A percentile compares a stretch with the other conserved stretches of the same genome.
phyloP scores from a whole-genome alignment of 2,113 vertebrate species.

The Callipepla squamata region DNA sequence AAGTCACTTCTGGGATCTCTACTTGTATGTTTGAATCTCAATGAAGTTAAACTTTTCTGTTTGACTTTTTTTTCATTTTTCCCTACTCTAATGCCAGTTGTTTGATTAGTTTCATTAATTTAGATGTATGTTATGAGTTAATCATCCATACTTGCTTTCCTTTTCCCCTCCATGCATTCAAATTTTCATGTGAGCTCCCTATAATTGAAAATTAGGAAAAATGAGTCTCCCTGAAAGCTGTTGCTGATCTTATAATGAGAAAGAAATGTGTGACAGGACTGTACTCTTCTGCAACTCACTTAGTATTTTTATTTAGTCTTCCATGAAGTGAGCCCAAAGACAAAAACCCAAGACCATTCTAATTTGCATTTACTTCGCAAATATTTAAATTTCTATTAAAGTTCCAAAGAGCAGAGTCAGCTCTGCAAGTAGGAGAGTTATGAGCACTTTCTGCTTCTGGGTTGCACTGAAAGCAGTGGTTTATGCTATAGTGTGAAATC shows the following conservation, averaged over 20 bases:
- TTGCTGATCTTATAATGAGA: not conserved
- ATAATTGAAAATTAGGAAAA: not conserved
- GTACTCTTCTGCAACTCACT: not conserved
- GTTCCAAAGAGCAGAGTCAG: not conserved
- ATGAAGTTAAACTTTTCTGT: not conserved
- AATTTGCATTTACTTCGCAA: not conserved
- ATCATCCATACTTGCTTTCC: not conserved
- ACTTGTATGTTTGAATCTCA: not conserved
- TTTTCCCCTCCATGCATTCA: not conserved
- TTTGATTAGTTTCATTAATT: not conserved
- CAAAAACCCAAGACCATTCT: not conserved
- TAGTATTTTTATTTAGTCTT: not conserved
- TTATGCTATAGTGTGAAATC: not conserved
- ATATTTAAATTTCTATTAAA: not conserved
- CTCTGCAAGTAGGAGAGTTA: not conserved
- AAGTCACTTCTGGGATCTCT: not conserved
- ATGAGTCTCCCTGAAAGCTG: accelerated
- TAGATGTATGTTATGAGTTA: not conserved
- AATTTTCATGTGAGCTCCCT: not conserved
- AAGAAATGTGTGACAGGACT: not conserved
- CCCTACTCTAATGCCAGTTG: not conserved
- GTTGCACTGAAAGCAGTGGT: not conserved
- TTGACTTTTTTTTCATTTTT: not conserved
- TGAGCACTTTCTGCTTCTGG: not conserved
- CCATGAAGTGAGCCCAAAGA: not conserved